Conservation (phyloP, 2,888 invertebrate genomes). For the Augochlorella aurata region DNA sequence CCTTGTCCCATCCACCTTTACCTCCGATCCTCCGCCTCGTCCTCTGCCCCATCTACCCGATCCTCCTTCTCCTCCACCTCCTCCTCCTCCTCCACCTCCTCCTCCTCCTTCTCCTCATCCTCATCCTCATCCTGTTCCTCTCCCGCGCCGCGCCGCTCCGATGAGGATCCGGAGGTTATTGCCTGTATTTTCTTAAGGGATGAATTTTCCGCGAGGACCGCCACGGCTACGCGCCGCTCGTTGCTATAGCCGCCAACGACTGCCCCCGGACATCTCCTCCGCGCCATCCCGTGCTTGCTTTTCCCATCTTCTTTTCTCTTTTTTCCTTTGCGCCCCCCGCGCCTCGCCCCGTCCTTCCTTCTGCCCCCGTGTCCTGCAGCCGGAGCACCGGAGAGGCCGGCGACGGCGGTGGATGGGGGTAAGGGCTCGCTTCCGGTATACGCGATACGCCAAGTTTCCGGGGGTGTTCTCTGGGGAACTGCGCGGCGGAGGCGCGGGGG, state of each 20-base stretch:
- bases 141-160: slow-evolving; percentile 43
- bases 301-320: background rate
- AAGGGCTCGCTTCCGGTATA: slow-evolving; percentile 54
- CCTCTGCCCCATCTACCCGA: background rate
- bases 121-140: slow-evolving; percentile 7
- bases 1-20: slow-evolving; percentile 67
- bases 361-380: slow-evolving; percentile 7
- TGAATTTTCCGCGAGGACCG: slow-evolving; percentile 68
- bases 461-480: slow-evolving; percentile 49
- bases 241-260: slow-evolving; percentile 38
- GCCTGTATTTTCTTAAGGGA: slow-evolving; percentile 79
- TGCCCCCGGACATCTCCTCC: background rate
- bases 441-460: slow-evolving; percentile 59
- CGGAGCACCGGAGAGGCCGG: slow-evolving; percentile 14
- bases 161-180: slow-evolving; percentile 77
- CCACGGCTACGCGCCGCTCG: slow-evolving; percentile 40
- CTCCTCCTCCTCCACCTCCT: slow-evolving; percentile 19
- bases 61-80: background rate
- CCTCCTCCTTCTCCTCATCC: slow-evolving; percentile 1
- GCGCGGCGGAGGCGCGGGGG: slow-evolving; percentile 34
- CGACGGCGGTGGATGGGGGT: slow-evolving; percentile 8
- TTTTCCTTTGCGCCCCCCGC: background rate
- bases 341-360: background rate
- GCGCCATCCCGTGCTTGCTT: background rate
- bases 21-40: slow-evolving; percentile 52